These are phyloP conservation scores for Oligia strigilis DNA, from an alignment of 2,888 invertebrate genomes.

Conservation along the genomic window DNA sequence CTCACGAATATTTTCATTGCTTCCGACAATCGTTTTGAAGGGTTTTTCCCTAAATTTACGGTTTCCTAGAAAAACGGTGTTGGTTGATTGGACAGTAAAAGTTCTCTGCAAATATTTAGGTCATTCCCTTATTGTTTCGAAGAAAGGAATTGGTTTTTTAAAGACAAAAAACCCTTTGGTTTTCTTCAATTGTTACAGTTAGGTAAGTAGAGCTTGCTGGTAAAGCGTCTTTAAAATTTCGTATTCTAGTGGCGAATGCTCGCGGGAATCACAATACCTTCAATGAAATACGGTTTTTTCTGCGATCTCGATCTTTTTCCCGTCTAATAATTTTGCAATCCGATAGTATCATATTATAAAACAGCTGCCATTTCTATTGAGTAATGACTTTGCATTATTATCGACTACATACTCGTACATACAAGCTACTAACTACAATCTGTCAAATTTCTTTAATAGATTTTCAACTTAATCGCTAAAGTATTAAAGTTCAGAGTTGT, in stretches of 20 bases:
- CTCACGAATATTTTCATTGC: constrained; percentile 8
- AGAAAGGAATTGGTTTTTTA: constrained; percentile 2
- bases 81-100: neutral
- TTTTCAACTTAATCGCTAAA: too few species aligned
- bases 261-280: constrained; percentile 5
- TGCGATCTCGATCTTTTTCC: neutral
- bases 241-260: constrained; percentile 17
- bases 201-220: neutral
- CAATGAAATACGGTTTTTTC: constrained; percentile 1
- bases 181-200: constrained; percentile 11
- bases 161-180: neutral
- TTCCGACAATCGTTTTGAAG: constrained; percentile 1
- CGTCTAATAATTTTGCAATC: neutral
- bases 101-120: neutral
- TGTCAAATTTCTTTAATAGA: too few species aligned
- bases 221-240: neutral
- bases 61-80: neutral
- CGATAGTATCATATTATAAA: neutral
- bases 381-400: too few species aligned
- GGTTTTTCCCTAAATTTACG: neutral
- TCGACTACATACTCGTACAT: too few species aligned
- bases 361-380: neutral
- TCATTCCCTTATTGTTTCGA: neutral
- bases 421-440: too few species aligned
- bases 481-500: too few species aligned